Percentiles rank a stretch among this genome's conserved stretches.
phyloP scores from a whole-genome alignment of 2,113 vertebrate genomes.

The Phrynosoma blainvillii region DNA sequence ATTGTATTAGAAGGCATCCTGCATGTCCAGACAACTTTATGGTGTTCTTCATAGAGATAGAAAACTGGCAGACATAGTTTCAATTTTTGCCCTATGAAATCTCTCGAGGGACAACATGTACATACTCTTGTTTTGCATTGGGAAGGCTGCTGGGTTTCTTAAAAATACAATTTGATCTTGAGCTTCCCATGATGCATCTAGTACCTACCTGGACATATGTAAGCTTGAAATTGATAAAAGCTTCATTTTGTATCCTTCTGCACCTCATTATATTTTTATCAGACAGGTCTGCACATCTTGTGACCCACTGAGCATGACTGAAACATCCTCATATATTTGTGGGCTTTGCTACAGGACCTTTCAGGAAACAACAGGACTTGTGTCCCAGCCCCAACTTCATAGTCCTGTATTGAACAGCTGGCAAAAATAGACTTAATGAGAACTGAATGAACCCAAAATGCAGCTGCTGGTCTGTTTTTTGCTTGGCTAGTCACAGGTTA shows the following conservation, averaged over 20 bases:
- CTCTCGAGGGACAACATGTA: background rate
- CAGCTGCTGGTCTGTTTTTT: background rate
- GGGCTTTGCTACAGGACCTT: background rate
- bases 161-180: background rate
- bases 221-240: background rate
- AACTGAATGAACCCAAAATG: background rate
- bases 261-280: background rate
- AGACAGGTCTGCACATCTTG: background rate
- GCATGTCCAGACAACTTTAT: background rate
- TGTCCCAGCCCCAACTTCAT: background rate
- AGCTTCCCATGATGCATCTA: background rate
- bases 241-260: background rate
- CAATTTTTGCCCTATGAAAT: background rate
- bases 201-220: background rate
- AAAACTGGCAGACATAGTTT: background rate
- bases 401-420: background rate
- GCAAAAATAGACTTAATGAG: background rate
- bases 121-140: too few species aligned
- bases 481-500: background rate
- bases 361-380: background rate
- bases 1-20: too few species aligned
- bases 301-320: background rate
- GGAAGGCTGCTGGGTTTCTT: too few species aligned
- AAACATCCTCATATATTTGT: background rate
- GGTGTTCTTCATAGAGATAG: background rate